Evolutionary conservation across 2,888 invertebrate genomes (phyloP), one percentile per base, ranked within the genome.

Genomic region (Tenthredo notha): DNA sequence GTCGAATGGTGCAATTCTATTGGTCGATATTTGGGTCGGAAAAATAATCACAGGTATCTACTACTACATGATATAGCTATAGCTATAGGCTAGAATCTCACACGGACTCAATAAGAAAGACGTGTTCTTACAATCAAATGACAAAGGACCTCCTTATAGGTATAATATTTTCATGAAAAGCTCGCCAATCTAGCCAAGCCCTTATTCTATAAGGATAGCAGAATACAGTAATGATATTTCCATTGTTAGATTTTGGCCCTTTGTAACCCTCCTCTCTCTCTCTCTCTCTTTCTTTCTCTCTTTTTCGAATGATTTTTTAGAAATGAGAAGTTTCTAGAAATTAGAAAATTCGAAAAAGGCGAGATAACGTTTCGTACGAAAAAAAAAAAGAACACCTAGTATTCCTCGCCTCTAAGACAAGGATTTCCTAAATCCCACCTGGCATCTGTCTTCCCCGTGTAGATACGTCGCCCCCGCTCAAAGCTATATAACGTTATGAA

Each of bases 401-500:
- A 40, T 12, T 43, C 18, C 18, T 43, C 43, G 72, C 25, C 21
- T 74, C n/a, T 43, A 40, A 74, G 33, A 25, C 21, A 74, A 74
- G 21, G 72, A n/a, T 80, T 61, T 61, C 47, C 67, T 18, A 47
- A 83, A 83, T 83, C 65, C 83, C 67, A 83, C 83, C 83, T 83
- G 67, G 43, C 67, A 83, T 43, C 83, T 47, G 83, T 67, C 83
- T 83, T 70, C 29, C 54, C 54, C n/a, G 33, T 15, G 50, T 33
- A 47, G 37, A 29, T 58, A 21, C 61, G 37, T 61, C 80, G 40
- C 40, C 61, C 80, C 21, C 50, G 47, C 10, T n/a, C 43, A 15
- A 43, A 85, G 85, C 87, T 86, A 88, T 89, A 90, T 90, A 90
- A 90, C 90, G 88, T 90, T 91, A 90, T 90, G 91, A 91, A 91